Conservation (phyloP, 2,888 invertebrate genomes). For the Glyphotaelius pellucidus region DNA sequence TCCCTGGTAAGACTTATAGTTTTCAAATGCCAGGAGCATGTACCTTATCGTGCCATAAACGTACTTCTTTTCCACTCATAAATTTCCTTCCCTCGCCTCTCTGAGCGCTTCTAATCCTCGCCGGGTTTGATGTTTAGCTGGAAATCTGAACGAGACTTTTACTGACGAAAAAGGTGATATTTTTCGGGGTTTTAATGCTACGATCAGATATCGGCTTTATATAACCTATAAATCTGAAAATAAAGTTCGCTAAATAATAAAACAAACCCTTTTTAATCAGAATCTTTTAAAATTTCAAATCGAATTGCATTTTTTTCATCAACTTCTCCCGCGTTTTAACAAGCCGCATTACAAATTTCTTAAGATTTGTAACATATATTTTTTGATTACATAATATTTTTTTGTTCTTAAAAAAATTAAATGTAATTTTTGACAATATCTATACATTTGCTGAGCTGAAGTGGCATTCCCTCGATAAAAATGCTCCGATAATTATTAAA, state of each 20-base stretch:
- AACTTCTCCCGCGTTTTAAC: neutral
- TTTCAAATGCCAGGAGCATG: slow-evolving; percentile 52
- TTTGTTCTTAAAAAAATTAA: too few species aligned
- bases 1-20: slow-evolving; percentile 57
- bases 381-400: too few species aligned
- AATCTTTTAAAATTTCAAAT: neutral
- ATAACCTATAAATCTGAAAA: neutral
- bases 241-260: neutral
- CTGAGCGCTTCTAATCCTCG: slow-evolving; percentile 47
- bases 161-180: neutral
- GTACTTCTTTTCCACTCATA: slow-evolving; percentile 47
- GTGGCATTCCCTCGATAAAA: too few species aligned
- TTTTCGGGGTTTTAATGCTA: slow-evolving; percentile 8
- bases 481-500: too few species aligned
- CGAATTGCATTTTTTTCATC: neutral
- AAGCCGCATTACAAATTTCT: too few species aligned
- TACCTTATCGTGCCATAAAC: slow-evolving; percentile 55
- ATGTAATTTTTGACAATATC: too few species aligned
- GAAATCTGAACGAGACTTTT: slow-evolving; percentile 12
- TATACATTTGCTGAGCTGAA: too few species aligned
- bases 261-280: neutral
- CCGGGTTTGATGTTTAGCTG: slow-evolving; percentile 39
- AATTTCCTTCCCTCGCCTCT: slow-evolving; percentile 43
- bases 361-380: too few species aligned
- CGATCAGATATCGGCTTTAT: neutral